Evolutionary conservation across 2,113 vertebrate species (phyloP).

Genomic region (Festucalex cinctus): DNA sequence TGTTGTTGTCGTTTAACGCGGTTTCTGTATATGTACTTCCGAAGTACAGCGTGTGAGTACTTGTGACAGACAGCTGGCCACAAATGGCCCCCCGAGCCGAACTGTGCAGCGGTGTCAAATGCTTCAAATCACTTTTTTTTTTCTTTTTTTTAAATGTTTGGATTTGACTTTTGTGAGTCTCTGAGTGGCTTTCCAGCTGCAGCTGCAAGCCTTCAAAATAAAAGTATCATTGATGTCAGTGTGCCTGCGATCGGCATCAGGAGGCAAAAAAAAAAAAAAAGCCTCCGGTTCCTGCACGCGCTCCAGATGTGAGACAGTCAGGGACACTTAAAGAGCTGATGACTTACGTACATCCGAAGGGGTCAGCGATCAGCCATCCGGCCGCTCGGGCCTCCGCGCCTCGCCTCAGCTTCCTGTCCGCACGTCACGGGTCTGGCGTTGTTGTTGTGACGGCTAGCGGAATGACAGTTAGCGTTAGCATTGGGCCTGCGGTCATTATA

Average conservation of each 20-base stretch:
- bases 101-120: background rate
- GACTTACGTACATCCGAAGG: slow-evolving; percentile 68
- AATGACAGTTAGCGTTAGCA: too few species aligned
- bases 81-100: background rate
- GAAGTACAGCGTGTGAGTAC: too few species aligned
- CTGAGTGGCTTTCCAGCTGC: slow-evolving; percentile 11
- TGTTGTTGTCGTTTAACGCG: too few species aligned
- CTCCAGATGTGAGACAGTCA: slow-evolving; percentile 62
- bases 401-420: background rate
- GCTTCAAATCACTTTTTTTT: background rate
- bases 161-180: background rate
- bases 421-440: too few species aligned
- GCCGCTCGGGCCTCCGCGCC: slow-evolving; percentile 9
- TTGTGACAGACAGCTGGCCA: too few species aligned
- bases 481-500: too few species aligned
- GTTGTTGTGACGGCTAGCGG: background rate
- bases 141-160: background rate
- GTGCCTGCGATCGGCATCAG: slow-evolving; percentile 49
- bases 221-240: slow-evolving; percentile 34
- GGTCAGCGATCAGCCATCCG: slow-evolving; percentile 55
- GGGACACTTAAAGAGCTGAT: slow-evolving; percentile 61
- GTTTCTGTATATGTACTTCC: too few species aligned
- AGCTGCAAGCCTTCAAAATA: slow-evolving; percentile 37
- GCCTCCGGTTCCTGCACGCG: slow-evolving; percentile 19
- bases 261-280: slow-evolving; percentile 9